Evolutionary conservation across 1,140 invertebrate genomes (phyloP), one percentile per base, ranked within the genome.

Genomic region (Episyrphus balteatus): DNA sequence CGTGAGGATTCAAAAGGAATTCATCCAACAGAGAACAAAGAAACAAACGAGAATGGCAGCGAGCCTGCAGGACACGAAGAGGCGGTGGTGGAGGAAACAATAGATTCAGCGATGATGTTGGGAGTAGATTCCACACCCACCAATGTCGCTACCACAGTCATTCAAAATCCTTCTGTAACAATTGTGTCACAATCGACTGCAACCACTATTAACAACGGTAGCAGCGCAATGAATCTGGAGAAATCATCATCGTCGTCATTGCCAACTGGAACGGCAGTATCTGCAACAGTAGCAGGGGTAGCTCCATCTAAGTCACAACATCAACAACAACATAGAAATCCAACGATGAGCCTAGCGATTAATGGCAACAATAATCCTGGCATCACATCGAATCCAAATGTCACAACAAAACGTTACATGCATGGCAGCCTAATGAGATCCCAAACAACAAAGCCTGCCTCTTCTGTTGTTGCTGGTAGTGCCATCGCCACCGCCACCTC

Each of bases 401-500:
- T 41, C 8, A 44, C 41, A 44, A 44, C 42, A 38, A 57, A 51
- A 42, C 53, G 63, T 6, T 61, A 64, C 30, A 62, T 61, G 59
- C 49, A 59, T 0, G 62, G 63, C 1, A 62, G 59, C 10, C 40
- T 66, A 40, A 61, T 66, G 45, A 48, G 63, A 9, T 57, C 63
- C 0, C 63, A 66, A 45, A 66, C 63, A 19, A 55, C 40, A 13
- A 17, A 21, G 19, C 15, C 15, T 18, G 14, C 5, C 12, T 3
- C 40, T 17, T 13, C 66, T 33, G 44, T 36, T n/a, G 36, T 46
- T 18, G 40, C 21, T 14, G 31, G 21, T 13, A 34, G n/a, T 43
- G 42, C 12, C 21, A 26, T 33, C 17, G 40, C 45, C 11, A 31
- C 46, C 15, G 46, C 44, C 14, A 42, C 30, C 43, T 9, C 33